Base-by-base conservation (phyloP, 2,797 vertebrate genomes). In the Tapirus indicus region DNA sequence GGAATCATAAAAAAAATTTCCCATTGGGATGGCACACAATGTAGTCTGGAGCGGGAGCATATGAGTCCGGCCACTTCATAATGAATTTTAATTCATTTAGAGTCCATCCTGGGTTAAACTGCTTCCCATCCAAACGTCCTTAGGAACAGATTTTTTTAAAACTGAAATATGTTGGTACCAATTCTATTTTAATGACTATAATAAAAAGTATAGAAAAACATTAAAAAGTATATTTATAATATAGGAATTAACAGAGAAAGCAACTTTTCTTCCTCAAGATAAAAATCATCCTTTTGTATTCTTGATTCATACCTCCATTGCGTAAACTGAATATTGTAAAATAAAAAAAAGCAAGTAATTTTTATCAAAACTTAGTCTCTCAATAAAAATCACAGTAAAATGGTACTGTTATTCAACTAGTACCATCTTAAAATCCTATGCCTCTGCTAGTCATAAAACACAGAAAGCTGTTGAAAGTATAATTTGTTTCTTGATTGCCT, bases 81-180 rank as follows among this genome's bases (percentile, higher is more conserved):
- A 96, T 56, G 20, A 69, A 83, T 91, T 95, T 89, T 91, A 95
- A 88, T 89, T 91, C 52, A 95, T 82, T 64, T 94, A n/a, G 82
- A 86, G 69, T 86, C 56, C 41, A 85, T 82, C 32, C 71, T 95
- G 49, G 69, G 62, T 58, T 60, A 25, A 86, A 94, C 14, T 92
- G 49, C 49, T 75, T 85, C 60, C 62, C 11, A 88, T 83, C 32
- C 87, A 95, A 92, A 88, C 62, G 27, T 75, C 71, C 77, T 88
- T 88, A 92, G 66, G n/a, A 97, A 97, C 0, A 78, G n/a, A 49
- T 84, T 80, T 91, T 90, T 68, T 44, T 68, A 71, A 78, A 74
- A 85, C 0, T 82, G 35, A 90, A 96, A 97, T 84, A 80, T 77
- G n/a, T 14, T 84, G 85, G 60, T 14, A 95, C 23, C 7, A 44